These are phyloP conservation scores for Rhabditophanes sp. DNA, from an alignment of 2,888 invertebrate genomes.

Conservation along the genomic window DNA sequence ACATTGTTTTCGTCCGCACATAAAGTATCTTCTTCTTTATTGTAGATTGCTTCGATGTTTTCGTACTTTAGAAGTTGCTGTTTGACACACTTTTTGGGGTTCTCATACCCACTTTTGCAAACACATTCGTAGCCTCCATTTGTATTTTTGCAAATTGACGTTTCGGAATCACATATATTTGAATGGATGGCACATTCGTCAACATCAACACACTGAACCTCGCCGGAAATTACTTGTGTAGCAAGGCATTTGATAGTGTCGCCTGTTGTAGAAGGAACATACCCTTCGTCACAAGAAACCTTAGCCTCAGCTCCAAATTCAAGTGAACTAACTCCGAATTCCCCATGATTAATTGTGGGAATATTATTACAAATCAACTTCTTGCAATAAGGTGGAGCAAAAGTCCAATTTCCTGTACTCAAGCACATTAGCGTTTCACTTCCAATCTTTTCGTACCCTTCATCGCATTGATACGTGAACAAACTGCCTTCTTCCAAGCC, in stretches of 20 bases:
- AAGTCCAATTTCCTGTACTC: constrained; percentile 78
- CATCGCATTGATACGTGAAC: constrained; percentile 36
- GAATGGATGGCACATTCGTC: constrained; percentile 37
- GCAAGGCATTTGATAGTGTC: constrained; percentile 38
- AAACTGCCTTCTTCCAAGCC: constrained; percentile 44
- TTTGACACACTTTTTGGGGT: too few relatives aligned
- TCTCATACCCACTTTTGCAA: constrained; percentile 39
- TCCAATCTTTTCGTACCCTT: constrained; percentile 33
- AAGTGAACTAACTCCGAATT: constrained; percentile 11
- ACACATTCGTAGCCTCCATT: constrained; percentile 41
- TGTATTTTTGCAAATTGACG: constrained; percentile 34
- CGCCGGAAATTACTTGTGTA: constrained; percentile 37
- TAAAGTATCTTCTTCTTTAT: too few relatives aligned
- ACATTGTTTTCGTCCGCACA: too few relatives aligned
- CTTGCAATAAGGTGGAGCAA: constrained; percentile 75
- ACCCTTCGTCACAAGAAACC: constrained; percentile 36
- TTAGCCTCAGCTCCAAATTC: constrained; percentile 34
- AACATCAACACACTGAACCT: constrained; percentile 34
- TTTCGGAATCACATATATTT: constrained; percentile 24
- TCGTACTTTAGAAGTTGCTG: too few relatives aligned
- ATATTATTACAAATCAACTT: constrained; percentile 45
- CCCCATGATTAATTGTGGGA: constrained; percentile 31
- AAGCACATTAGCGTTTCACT: constrained; percentile 70
- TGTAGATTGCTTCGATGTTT: too few relatives aligned
- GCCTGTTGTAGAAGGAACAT: constrained; percentile 21